Percentiles rank a stretch among this genome's conserved stretches.
Evolutionary conservation across 2,797 vertebrate species (phyloP).

Genomic region (Sebastes taczanowskii): DNA sequence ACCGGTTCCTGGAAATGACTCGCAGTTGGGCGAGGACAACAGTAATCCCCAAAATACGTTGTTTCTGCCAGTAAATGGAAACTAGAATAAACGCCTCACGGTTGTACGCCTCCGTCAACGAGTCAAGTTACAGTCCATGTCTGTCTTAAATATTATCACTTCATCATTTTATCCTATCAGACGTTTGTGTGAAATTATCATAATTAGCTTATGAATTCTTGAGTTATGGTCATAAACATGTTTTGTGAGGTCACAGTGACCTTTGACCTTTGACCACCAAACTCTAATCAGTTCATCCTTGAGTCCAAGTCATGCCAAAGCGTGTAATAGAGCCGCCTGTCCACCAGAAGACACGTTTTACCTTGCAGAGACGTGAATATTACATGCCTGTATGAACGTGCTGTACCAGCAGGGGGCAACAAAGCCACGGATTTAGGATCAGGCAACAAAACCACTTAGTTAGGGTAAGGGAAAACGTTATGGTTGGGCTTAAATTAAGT

Average conservation of each 20-base stretch:
- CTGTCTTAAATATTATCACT: not conserved
- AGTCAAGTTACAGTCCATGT: not conserved
- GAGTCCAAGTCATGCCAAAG: too few species aligned
- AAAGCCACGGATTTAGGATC: too few species aligned
- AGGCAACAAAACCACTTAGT: too few species aligned
- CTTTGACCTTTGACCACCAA: not conserved
- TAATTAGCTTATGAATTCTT: not conserved
- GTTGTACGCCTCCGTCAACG: not conserved
- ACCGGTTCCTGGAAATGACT: constrained; percentile 52
- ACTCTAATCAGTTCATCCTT: too few species aligned
- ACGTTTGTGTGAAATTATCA: not conserved
- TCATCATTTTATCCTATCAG: not conserved
- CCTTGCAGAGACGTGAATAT: too few species aligned
- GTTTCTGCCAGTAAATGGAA: not conserved
- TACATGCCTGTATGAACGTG: too few species aligned
- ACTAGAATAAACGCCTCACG: not conserved
- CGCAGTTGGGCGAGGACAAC: constrained; percentile 18
- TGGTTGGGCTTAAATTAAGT: too few species aligned
- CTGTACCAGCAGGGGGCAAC: too few species aligned
- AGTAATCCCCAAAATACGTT: constrained; percentile 1
- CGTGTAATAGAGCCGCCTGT: too few species aligned
- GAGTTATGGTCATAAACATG: not conserved
- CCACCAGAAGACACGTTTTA: too few species aligned
- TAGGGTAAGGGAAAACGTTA: too few species aligned
- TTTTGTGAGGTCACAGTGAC: not conserved